Evolutionary conservation across 2,113 vertebrate species (phyloP).

Genomic region (Alosa alosa): DNA sequence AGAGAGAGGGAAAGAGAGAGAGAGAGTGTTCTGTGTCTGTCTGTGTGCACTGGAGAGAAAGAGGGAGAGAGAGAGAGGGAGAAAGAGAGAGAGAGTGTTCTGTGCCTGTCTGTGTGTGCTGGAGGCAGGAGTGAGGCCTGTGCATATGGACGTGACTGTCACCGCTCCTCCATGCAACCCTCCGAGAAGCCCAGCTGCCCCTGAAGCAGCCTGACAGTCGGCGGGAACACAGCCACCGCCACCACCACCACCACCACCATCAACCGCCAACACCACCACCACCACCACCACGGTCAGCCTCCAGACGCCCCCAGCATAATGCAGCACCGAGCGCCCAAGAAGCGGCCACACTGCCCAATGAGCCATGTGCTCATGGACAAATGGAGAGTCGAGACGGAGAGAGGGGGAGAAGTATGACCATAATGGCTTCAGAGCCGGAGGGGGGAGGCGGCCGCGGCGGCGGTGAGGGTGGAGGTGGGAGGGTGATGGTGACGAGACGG

Average conservation of each 20-base stretch:
- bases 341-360: slow-evolving; percentile 38
- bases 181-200: slow-evolving; percentile 36
- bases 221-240: slow-evolving; percentile 35
- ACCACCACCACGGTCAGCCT: slow-evolving; percentile 32
- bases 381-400: neutral
- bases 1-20: no score
- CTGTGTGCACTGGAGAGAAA: neutral
- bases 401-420: slow-evolving; percentile 19
- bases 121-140: neutral
- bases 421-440: slow-evolving; percentile 25
- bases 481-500: neutral
- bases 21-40: no score
- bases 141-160: slow-evolving; percentile 42
- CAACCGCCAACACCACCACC: slow-evolving; percentile 40
- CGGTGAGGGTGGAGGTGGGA: neutral
- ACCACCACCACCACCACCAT: slow-evolving; percentile 42
- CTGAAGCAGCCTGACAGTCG: slow-evolving; percentile 20
- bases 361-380: slow-evolving; percentile 45
- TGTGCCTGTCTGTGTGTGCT: slow-evolving; percentile 12
- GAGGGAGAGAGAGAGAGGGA: neutral
- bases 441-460: neutral
- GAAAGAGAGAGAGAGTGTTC: neutral
- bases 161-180: slow-evolving; percentile 33
- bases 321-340: slow-evolving; percentile 39
- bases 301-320: slow-evolving; percentile 39